Conservation (phyloP, 2,888 invertebrate species). For the Xylota sylvarum region DNA sequence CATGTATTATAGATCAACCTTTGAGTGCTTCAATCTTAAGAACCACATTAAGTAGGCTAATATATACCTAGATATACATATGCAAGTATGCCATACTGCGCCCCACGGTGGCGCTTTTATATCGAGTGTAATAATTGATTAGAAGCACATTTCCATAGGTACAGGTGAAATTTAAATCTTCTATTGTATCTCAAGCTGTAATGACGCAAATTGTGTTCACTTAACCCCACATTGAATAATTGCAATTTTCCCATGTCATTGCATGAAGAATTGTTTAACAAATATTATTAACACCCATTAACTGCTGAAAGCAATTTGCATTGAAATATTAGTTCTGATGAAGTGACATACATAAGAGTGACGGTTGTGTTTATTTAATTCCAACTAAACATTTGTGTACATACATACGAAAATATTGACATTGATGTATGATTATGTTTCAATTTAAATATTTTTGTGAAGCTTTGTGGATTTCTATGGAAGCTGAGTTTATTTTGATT, state of each 20-base stretch:
- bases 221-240: conserved; percentile 3
- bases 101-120: not conserved
- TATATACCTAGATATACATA: no score
- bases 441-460: no score
- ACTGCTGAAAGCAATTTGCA: not conserved
- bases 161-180: not conserved
- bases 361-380: conserved; percentile 1
- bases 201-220: conserved; percentile 21
- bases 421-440: not conserved
- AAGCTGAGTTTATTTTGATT: no score
- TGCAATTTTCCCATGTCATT: conserved; percentile 12
- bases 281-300: conserved; percentile 17
- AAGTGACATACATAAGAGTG: conserved; percentile 14
- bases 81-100: no score
- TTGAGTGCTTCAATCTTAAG: no score
- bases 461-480: no score
- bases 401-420: no score
- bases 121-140: not conserved
- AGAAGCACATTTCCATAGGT: not conserved
- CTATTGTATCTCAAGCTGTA: not conserved
- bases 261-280: not conserved
- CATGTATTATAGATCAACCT: no score
- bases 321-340: not conserved
- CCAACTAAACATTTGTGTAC: not conserved
- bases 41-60: no score